Conservation (phyloP, 2,113 vertebrate genomes). For the Cheirogaleus medius region DNA sequence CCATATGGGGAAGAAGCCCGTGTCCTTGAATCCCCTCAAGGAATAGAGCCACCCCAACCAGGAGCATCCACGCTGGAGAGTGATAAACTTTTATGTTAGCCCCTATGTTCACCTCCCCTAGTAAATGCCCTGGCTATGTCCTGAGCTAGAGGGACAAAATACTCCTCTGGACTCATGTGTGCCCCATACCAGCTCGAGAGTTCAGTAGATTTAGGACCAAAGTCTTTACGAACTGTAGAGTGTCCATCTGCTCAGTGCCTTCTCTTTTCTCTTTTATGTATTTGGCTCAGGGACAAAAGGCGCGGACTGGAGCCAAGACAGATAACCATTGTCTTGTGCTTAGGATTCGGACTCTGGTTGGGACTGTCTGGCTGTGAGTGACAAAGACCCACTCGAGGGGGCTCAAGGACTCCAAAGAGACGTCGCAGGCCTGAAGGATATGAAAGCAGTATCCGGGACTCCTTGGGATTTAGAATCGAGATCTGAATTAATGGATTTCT, state of each 20-base stretch:
- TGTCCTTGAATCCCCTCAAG: background rate
- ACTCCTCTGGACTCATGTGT: background rate
- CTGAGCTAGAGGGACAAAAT: background rate
- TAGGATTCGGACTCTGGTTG: too few species aligned
- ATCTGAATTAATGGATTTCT: background rate
- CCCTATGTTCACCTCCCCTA: background rate
- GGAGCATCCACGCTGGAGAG: background rate
- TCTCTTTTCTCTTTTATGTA: background rate
- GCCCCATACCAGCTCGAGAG: too few species aligned
- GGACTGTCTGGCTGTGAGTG: background rate
- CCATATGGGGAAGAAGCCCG: background rate
- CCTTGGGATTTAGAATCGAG: background rate
- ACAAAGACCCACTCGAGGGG: background rate
- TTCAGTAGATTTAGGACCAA: background rate
- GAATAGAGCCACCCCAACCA: background rate
- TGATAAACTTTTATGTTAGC: background rate
- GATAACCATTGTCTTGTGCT: too few species aligned
- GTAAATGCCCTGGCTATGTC: background rate
- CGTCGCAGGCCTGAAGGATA: background rate
- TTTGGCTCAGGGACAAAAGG: background rate
- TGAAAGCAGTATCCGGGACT: accelerated
- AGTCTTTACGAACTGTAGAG: background rate
- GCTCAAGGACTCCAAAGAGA: accelerated
- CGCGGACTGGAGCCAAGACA: background rate
- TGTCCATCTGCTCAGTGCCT: accelerated